Base-by-base conservation (phyloP, 2,888 invertebrate species). In the Willowsia nigromaculata region DNA sequence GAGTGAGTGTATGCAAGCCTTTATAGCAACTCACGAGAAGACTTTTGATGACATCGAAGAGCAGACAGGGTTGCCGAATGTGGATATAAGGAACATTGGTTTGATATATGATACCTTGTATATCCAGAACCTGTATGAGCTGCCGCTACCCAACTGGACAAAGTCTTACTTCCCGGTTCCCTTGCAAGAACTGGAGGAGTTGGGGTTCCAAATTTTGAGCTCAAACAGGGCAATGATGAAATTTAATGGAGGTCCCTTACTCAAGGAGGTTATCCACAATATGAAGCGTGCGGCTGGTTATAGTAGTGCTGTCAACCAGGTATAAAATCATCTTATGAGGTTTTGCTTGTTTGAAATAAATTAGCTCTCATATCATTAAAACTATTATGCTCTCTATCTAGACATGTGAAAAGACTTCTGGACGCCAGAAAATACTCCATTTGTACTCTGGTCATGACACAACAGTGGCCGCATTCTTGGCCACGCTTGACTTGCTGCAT, bases 401-500 rank as follows among this genome's bases (percentile, higher is more conserved):
- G 25, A 74, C 40, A 43, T n/a, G 1, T 43, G 13, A 43, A 74
- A 43, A 88, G 15, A 43, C 62, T 7, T 43, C n/a, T 59, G n/a
- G 22, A 4, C 59, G 78, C 7, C 33, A 1, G 1, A 82, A 62
- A 47, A 96, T 96, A 93, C 94, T 96, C 86, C 95, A 94, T 91
- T 94, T 96, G 86, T 96, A 96, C 93, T 95, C 96, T 0, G 96
- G 96, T 0, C 97, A 97, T 93, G 97, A 97, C 93, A 95, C 96
- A 0, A 96, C 97, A 0, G 94, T 97, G 5, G 95, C 95, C 0
- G 96, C 96, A 92, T 93, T 97, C 65, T 93, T 97, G 81, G 94
- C 95, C 27, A 95, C 96, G 0, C 93, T 97, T 50, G 95, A 95
- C 62, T 94, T 96, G 5, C 97, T 96, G 15, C 9, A 65, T 30